A percentile compares a stretch with the other conserved stretches of the same genome.
Evolutionary conservation across 2,888 invertebrate genomes (phyloP).

Genomic region (Liodrosophila aerea): DNA sequence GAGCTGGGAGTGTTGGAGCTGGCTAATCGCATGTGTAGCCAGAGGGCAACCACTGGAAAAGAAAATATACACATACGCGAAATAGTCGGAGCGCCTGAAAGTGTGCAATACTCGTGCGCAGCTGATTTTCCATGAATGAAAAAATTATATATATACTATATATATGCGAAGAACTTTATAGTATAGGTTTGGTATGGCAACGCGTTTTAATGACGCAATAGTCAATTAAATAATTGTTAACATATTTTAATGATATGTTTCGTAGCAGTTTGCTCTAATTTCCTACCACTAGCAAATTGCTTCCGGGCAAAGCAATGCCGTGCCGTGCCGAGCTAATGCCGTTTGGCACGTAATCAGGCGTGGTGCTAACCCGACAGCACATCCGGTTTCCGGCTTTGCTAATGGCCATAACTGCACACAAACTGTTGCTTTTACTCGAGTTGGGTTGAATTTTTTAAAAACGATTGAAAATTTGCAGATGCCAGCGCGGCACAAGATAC

Average conservation of each 20-base stretch:
- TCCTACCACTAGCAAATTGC: slow-evolving; percentile 55
- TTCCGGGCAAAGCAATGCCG: slow-evolving; percentile 39
- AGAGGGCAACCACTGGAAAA: slow-evolving; percentile 33
- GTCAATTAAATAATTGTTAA: slow-evolving; percentile 69
- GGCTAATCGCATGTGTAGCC: slow-evolving; percentile 23
- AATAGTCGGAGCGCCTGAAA: slow-evolving; percentile 26
- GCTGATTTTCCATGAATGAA: slow-evolving; percentile 63
- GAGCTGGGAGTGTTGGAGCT: not conserved
- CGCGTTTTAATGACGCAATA: too few relatives aligned
- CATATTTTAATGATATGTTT: slow-evolving; percentile 66
- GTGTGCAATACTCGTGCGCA: slow-evolving; percentile 31
- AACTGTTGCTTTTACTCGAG: slow-evolving; percentile 59
- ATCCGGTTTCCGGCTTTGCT: slow-evolving; percentile 60
- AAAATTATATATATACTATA: not conserved
- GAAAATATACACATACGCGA: slow-evolving; percentile 28
- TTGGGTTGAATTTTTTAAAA: too few relatives aligned
- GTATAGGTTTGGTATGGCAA: too few relatives aligned
- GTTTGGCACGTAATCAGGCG: slow-evolving; percentile 53
- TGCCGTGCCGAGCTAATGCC: slow-evolving; percentile 41
- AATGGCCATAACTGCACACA: slow-evolving; percentile 22
- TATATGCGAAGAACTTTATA: not conserved
- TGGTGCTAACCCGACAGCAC: slow-evolving; percentile 56
- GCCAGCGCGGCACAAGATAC: slow-evolving; percentile 89
- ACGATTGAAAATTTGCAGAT: slow-evolving; percentile 66
- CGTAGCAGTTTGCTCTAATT: slow-evolving; percentile 37